Evolutionary conservation across 2,113 vertebrate genomes (phyloP).

Genomic region (Solea senegalensis): DNA sequence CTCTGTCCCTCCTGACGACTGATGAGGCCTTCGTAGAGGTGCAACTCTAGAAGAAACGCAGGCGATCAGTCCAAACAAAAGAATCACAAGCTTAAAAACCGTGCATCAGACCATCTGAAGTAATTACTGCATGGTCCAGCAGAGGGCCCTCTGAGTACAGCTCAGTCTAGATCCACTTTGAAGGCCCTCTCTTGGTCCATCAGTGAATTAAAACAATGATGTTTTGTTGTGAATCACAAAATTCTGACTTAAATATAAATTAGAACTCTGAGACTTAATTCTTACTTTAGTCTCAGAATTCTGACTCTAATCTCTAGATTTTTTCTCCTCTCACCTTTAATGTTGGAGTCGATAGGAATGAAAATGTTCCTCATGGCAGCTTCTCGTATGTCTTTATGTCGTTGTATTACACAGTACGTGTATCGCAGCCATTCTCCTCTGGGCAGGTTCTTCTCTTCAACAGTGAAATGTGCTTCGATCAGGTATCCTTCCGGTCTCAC

Average conservation of each 20-base stretch:
- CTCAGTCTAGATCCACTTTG: no score
- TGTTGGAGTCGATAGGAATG: background rate
- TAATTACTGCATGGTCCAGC: no score
- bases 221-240: background rate
- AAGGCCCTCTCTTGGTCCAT: no score
- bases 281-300: no score
- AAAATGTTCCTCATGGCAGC: fast-evolving
- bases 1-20: fast-evolving
- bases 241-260: no score
- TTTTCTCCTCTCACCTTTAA: slow-evolving; percentile 53
- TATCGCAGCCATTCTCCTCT: fast-evolving
- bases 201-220: fast-evolving
- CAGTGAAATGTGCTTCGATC: slow-evolving; percentile 56
- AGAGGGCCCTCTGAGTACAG: no score
- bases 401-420: slow-evolving; percentile 50
- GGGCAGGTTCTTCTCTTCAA: fast-evolving
- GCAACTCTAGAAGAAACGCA: slow-evolving; percentile 58
- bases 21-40: slow-evolving; percentile 74
- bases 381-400: background rate
- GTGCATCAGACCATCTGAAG: no score
- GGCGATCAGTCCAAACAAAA: background rate
- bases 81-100: background rate
- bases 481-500: slow-evolving; percentile 32
- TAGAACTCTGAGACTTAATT: no score
- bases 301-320: background rate